Evolutionary conservation across 2,797 vertebrate species (phyloP).

Genomic region (Sebastes oblongus): DNA sequence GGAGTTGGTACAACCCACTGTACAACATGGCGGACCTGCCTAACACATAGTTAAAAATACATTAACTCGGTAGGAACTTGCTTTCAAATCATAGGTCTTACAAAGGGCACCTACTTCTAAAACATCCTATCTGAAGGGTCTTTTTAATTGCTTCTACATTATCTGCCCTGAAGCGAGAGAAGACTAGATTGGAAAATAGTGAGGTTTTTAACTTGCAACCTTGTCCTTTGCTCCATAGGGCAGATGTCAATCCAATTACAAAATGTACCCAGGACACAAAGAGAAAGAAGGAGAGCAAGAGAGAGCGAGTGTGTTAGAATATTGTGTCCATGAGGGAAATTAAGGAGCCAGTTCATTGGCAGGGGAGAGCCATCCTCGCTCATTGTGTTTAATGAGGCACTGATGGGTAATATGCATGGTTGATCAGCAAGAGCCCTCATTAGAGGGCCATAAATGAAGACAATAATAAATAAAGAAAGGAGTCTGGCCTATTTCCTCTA

Average conservation of each 20-base stretch:
- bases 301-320: slow-evolving; percentile 63
- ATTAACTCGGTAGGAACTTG: slow-evolving; percentile 50
- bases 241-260: slow-evolving; percentile 75
- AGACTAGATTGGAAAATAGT: slow-evolving; percentile 43
- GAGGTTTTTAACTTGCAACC: slow-evolving; percentile 67
- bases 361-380: slow-evolving; percentile 80
- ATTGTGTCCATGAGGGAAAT: slow-evolving; percentile 85
- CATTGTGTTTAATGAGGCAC: slow-evolving; percentile 86
- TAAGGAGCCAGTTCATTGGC: slow-evolving; percentile 83
- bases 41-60: slow-evolving; percentile 61
- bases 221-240: slow-evolving; percentile 48
- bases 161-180: slow-evolving; percentile 54
- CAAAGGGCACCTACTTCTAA: slow-evolving; percentile 52
- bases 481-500: slow-evolving; percentile 78
- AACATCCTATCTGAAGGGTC: slow-evolving; percentile 36
- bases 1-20: slow-evolving; percentile 2
- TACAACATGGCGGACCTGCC: slow-evolving; percentile 7
- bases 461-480: slow-evolving; percentile 83
- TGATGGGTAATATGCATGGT: slow-evolving; percentile 86
- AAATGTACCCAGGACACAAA: slow-evolving; percentile 37
- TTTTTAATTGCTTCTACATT: slow-evolving; percentile 64
- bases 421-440: slow-evolving; percentile 85
- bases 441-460: slow-evolving; percentile 82
- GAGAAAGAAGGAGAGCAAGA: slow-evolving; percentile 2
- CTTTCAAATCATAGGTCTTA: slow-evolving; percentile 49